Conservation (phyloP, 2,113 vertebrate species). For the Mastomys coucha region DNA sequence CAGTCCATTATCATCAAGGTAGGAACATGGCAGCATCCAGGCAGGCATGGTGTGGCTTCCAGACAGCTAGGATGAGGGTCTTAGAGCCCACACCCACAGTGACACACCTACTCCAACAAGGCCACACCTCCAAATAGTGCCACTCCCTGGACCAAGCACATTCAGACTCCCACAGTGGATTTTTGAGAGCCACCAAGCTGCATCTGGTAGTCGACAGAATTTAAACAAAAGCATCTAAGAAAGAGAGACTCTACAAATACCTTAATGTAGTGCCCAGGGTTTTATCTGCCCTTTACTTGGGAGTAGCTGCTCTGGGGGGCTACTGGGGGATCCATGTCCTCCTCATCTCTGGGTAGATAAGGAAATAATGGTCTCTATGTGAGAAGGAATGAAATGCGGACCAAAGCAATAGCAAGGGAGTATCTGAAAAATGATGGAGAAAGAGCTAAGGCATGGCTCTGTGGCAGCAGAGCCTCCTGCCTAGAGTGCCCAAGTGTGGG, state of each 20-base stretch:
- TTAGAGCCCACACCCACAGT: too few species aligned
- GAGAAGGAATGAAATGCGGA: background rate
- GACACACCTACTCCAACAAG: too few species aligned
- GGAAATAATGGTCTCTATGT: background rate
- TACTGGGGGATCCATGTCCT: background rate
- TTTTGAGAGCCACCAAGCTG: background rate
- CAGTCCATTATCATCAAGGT: too few species aligned
- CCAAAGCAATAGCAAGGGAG: background rate
- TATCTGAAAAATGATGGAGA: background rate
- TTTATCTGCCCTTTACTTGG: background rate
- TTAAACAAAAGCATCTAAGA: background rate
- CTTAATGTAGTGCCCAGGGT: background rate
- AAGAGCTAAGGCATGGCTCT: background rate
- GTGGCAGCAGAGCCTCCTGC: background rate
- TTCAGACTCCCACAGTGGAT: too few species aligned
- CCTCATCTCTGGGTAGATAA: background rate
- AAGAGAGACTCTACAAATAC: background rate
- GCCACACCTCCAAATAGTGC: too few species aligned
- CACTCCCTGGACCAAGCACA: too few species aligned
- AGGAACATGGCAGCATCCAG: too few species aligned
- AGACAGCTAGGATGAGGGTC: too few species aligned
- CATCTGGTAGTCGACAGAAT: background rate
- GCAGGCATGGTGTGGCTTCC: too few species aligned
- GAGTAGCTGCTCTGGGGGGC: background rate
- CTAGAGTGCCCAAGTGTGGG: background rate